A percentile compares a stretch with the other conserved stretches of the same genome.
These are phyloP conservation scores for Eilema depressum DNA, from an alignment of 2,888 invertebrate species.

Conservation along the genomic window DNA sequence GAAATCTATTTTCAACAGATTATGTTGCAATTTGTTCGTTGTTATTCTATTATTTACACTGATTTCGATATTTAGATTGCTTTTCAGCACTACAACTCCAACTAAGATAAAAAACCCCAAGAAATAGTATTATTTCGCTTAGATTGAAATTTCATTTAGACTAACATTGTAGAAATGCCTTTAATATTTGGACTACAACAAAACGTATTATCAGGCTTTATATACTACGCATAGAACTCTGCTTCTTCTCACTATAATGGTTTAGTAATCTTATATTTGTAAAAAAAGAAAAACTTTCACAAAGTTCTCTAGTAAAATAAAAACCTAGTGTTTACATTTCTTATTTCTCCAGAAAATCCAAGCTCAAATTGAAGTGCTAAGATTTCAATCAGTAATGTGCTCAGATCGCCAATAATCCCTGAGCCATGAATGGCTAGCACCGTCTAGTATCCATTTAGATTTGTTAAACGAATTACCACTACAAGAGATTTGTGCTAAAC, in stretches of 20 bases:
- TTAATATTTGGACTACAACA: too few relatives aligned
- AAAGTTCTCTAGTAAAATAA: background rate
- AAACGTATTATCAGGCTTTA: too few relatives aligned
- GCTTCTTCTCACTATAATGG: background rate
- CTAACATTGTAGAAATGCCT: too few relatives aligned
- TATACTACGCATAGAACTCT: background rate
- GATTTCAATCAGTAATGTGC: slow-evolving; percentile 26
- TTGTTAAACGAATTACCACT: slow-evolving; percentile 24
- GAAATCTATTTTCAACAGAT: too few relatives aligned
- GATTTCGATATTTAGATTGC: too few relatives aligned
- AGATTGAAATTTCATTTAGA: too few relatives aligned
- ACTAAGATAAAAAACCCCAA: too few relatives aligned
- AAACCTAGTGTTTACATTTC: slow-evolving; percentile 16
- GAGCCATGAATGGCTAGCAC: slow-evolving; percentile 20
- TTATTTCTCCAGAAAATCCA: slow-evolving; percentile 17
- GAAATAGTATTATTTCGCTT: too few relatives aligned
- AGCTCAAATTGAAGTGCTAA: slow-evolving; percentile 25
- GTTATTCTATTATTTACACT: too few relatives aligned
- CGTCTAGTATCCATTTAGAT: slow-evolving; percentile 21
- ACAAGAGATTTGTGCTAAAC: slow-evolving; percentile 21
- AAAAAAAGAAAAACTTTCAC: background rate
- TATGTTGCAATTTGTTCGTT: too few relatives aligned
- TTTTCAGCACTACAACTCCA: too few relatives aligned
- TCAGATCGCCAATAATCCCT: slow-evolving; percentile 24
- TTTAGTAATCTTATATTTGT: background rate